phyloP scores from a whole-genome alignment of 2,113 vertebrate species.

The Caranx ignobilis region DNA sequence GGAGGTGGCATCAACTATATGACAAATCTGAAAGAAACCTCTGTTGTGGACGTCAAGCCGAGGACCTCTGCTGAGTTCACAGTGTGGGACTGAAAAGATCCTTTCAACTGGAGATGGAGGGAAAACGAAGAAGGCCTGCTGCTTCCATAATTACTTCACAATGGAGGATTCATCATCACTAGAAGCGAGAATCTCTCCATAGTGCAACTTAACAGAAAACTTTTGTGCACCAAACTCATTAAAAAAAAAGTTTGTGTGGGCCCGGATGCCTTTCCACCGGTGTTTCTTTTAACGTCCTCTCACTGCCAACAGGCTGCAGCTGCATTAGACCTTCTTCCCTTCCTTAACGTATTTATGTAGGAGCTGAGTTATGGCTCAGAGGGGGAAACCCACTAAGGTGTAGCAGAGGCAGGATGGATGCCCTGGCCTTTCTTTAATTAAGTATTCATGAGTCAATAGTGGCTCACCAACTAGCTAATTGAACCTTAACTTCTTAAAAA shows the following conservation, averaged over 20 bases:
- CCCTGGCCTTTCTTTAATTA: conserved; percentile 31
- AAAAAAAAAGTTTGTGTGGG: conserved; percentile 49
- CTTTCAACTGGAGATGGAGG: conserved; percentile 50
- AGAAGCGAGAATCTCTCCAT: conserved; percentile 42
- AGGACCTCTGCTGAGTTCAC: conserved; percentile 45
- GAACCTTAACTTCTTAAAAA: conserved; percentile 14
- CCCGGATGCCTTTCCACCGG: conserved; percentile 31
- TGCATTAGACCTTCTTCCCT: conserved; percentile 15
- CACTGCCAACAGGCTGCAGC: conserved; percentile 20
- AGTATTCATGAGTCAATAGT: conserved; percentile 49
- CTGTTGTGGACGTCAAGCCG: conserved; percentile 27
- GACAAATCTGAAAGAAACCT: conserved; percentile 19
- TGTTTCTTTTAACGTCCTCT: conserved; percentile 20
- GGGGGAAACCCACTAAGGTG: conserved; percentile 40
- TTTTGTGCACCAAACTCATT: conserved; percentile 44
- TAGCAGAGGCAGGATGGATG: conserved; percentile 43
- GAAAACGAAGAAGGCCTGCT: conserved; percentile 25
- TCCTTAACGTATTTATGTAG: conserved; percentile 42
- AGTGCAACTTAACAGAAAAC: conserved; percentile 33
- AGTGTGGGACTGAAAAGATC: conserved; percentile 52
- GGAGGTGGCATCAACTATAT: conserved; percentile 20
- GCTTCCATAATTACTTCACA: conserved; percentile 53
- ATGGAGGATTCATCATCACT: conserved; percentile 38
- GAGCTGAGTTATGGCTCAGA: conserved; percentile 40
- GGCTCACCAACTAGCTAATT: conserved; percentile 38